Base-by-base conservation (phyloP, 2,797 vertebrate species). In the Fistularia tabacaria region DNA sequence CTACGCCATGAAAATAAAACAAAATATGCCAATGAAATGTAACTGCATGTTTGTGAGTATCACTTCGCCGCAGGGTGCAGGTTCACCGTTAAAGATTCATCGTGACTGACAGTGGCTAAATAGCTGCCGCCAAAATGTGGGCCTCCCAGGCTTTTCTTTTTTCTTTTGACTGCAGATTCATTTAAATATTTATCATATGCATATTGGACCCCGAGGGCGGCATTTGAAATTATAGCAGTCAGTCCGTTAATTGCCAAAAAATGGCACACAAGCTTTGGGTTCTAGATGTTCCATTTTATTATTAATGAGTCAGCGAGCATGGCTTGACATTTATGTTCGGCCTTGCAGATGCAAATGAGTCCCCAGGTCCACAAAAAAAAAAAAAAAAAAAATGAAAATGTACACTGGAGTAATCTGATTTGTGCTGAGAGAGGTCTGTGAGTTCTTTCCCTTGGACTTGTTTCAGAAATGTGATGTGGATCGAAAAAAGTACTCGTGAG, bases 141-240 rank as follows among this genome's bases (percentile, higher is more conserved):
- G 75, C 79, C 58, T 73, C 55, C 10, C 59, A 50, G 69, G 54
- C 77, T 85, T 78, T 82, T 80, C 84, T 76, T 81, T 82, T 85
- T 78, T 82, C 78, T 85, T 78, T 83, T 82, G 79, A 85, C 81
- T 81, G 79, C 78, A 66, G 66, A 77, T 80, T 71, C 63, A 81
- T 90, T 91, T 89, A 86, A 90, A 91, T 90, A 90, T 90, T 89
- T 87, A 91, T 87, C 77, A 80, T 79, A 81, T 87, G 81, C 84
- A 87, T 84, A 89, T 88, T 80, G 70, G 73, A 81, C 77, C 83
- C 61, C 66, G 83, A 89, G 87, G 87, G 80, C 76, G 83, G 77
- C 64, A 71, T 85, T 76, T 85, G 77, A 86, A 90, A 90, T 86
- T 85, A 89, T 76, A 88, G 83, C 80, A 85, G 77, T 82, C 81